A percentile compares a stretch with the other conserved stretches of the same genome.
These are phyloP conservation scores for Xestia xanthographa DNA, from an alignment of 2,888 invertebrate species.

Conservation along the genomic window DNA sequence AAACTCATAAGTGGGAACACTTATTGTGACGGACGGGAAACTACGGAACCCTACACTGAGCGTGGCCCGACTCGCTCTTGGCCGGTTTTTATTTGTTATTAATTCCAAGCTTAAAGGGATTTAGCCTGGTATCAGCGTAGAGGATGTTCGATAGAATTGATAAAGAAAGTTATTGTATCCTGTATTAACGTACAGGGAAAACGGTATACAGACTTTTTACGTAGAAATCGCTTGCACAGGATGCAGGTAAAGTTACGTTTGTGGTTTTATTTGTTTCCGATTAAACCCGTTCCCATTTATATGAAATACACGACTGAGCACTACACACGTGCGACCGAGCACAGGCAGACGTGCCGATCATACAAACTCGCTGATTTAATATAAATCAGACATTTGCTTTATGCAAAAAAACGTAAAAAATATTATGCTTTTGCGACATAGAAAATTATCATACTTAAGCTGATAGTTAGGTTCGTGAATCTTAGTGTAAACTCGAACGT, in stretches of 20 bases:
- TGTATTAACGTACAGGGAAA: constrained; percentile 20
- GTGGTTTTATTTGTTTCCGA: constrained; percentile 1
- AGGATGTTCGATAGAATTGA: constrained; percentile 18
- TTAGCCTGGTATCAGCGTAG: constrained; percentile 2
- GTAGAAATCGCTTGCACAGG: not conserved
- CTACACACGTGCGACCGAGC: constrained; percentile 20
- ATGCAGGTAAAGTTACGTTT: constrained; percentile 2
- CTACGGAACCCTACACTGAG: no score
- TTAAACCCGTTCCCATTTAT: constrained; percentile 17
- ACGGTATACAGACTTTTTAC: not conserved
- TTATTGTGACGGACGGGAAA: no score
- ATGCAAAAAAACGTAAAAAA: not conserved
- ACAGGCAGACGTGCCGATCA: constrained; percentile 20
- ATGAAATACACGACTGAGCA: constrained; percentile 20
- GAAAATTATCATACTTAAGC: constrained; percentile 1
- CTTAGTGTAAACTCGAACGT: not conserved
- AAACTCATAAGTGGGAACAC: no score
- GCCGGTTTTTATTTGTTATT: no score
- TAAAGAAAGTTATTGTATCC: constrained; percentile 15
- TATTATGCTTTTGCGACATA: not conserved
- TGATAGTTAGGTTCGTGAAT: not conserved
- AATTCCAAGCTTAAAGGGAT: constrained; percentile 14
- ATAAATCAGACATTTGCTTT: not conserved
- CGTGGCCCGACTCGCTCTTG: no score
- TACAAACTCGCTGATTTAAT: constrained; percentile 10